Base-by-base conservation (phyloP, 1,140 invertebrate genomes). In the Planococcus citri region DNA sequence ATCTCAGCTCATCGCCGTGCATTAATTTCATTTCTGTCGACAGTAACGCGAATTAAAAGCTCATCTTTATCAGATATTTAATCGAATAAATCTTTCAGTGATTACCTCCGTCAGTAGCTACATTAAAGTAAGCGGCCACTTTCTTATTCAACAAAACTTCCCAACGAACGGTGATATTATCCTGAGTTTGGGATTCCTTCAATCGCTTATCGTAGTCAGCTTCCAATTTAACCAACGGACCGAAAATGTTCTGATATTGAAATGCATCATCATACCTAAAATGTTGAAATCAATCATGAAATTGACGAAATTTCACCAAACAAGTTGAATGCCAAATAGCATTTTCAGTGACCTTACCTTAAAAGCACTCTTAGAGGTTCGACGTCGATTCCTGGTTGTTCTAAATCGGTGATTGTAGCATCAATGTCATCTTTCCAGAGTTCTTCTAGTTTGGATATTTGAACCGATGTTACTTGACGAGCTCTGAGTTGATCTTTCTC, bases 171-270 rank as follows among this genome's bases (percentile, higher is more conserved):
- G 97, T 92, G 74, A 99, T 96, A 73, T 97, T 97, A 76, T 98
- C 95, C 78, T 98, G 95, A 0, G 95, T 99, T 77, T 98, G 95
- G 0, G 94, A 95, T 78, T 99, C 97, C 78, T 99, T 99, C 37
- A 98, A 79, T 70, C 95, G 89, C 76, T 96, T 96, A 78, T 99
- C 97, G 79, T 99, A 99, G 75, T 99, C 96, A 0, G 97, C 96
- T 82, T 99, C 97, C 38, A 98, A 80, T 77, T 97, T 95, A 0
- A 99, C 94, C 1, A 99, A 79, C 0, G 97, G 96, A 0, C 93
- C 94, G 83, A 99, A 99, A 57, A 98, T 96, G 76, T 97, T 97
- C 78, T 97, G 94, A 78, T 99, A 99, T 77, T 99, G 95, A 78
- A 96, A 98, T 8, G 95, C 96, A 83, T 99, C 96, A 80, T 99